These are phyloP conservation scores for Digitonthophagus gazella DNA, from an alignment of 2,888 invertebrate species.

Conservation along the genomic window DNA sequence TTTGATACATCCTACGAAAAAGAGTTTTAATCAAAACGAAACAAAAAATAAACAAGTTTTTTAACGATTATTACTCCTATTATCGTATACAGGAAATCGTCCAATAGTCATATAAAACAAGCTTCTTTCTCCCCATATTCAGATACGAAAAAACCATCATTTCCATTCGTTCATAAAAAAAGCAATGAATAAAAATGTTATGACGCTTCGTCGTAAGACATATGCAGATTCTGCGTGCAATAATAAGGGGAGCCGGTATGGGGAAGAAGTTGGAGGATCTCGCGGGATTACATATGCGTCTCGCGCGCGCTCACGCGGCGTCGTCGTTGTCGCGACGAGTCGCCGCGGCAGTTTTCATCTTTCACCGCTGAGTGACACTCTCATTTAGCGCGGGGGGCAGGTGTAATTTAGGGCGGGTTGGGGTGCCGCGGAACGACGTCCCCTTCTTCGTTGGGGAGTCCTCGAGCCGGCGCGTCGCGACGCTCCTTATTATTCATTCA, in stretches of 20 bases:
- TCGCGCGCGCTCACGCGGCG: constrained; percentile 32
- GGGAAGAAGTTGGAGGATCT: constrained; percentile 22
- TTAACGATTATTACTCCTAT: neutral
- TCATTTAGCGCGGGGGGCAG: constrained; percentile 32
- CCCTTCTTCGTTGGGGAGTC: neutral
- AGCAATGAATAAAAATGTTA: constrained; percentile 25
- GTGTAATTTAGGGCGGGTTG: constrained; percentile 35
- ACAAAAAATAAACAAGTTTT: too few species aligned
- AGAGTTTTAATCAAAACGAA: too few species aligned
- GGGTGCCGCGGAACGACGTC: constrained; percentile 16
- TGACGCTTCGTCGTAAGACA: constrained; percentile 23
- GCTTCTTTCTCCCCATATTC: constrained; percentile 2
- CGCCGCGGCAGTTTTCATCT: constrained; percentile 35
- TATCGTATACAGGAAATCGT: neutral
- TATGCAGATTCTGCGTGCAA: constrained; percentile 4
- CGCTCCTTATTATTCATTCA: constrained; percentile 46
- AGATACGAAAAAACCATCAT: constrained; percentile 4
- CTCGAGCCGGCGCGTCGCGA: constrained; percentile 28
- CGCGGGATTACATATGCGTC: constrained; percentile 27
- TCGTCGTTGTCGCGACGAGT: constrained; percentile 37
- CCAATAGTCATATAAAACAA: constrained; percentile 9
- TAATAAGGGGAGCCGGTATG: constrained; percentile 25
- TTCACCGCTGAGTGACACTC: constrained; percentile 37
- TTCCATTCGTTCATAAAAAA: constrained; percentile 23
- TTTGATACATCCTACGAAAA: neutral